These are phyloP conservation scores for Adelphocoris suturalis DNA, from an alignment of 2,888 invertebrate species.

Conservation along the genomic window DNA sequence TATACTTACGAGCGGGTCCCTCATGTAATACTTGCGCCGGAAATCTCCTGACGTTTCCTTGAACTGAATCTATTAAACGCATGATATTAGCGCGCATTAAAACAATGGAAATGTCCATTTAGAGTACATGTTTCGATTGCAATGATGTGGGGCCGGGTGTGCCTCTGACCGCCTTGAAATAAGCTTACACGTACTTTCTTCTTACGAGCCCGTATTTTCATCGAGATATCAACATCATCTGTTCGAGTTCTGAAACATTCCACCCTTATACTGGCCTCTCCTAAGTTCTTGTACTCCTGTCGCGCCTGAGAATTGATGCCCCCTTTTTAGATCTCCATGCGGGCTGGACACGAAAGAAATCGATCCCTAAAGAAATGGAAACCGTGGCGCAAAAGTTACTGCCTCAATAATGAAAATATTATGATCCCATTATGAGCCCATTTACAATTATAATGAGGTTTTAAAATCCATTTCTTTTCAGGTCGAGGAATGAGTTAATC, in stretches of 20 bases:
- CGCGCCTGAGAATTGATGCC: not conserved
- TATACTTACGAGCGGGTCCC: no score
- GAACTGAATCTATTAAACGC: no score
- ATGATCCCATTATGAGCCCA: not conserved
- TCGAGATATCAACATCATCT: not conserved
- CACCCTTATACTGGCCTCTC: not conserved
- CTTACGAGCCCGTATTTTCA: not conserved
- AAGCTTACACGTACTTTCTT: not conserved
- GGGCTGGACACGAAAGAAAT: not conserved
- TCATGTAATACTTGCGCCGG: no score
- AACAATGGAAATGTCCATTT: no score
- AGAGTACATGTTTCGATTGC: no score
- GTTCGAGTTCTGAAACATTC: not conserved
- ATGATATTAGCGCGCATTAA: no score
- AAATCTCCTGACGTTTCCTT: no score
- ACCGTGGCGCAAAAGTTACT: not conserved
- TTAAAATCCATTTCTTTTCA: not conserved
- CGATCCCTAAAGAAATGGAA: not conserved
- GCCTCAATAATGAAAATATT: not conserved
- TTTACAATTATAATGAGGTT: slow-evolving; percentile 17
- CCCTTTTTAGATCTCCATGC: not conserved
- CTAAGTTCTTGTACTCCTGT: not conserved
- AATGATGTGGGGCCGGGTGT: not conserved
- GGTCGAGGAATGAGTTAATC: slow-evolving; percentile 2
- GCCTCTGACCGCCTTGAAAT: not conserved